Conservation (phyloP, 35 echinoderm and acorn worm species). For the Apostichopus californicus region DNA sequence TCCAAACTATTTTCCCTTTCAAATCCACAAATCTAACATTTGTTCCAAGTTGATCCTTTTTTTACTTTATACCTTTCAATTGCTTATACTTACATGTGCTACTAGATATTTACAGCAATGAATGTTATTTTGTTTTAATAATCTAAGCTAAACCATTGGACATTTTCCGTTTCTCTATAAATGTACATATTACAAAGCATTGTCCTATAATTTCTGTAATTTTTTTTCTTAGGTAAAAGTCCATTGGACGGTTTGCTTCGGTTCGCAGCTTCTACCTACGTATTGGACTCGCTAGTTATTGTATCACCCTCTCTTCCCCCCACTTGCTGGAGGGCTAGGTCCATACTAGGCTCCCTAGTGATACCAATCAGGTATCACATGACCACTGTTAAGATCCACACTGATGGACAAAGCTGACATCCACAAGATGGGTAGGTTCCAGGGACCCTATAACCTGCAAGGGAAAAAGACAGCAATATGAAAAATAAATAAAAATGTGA, state of each 20-base stretch:
- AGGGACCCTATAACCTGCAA: not conserved
- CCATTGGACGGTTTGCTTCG: not conserved
- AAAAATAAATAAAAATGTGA: too few species aligned
- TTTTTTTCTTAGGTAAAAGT: not conserved
- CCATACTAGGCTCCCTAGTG: not conserved
- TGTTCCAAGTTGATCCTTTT: too few species aligned
- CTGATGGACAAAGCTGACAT: not conserved
- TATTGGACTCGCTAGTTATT: not conserved
- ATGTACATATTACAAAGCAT: too few species aligned
- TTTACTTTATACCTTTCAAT: too few species aligned
- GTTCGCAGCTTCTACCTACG: not conserved
- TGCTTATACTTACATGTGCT: too few species aligned
- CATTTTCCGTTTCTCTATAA: too few species aligned
- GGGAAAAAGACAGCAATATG: not conserved
- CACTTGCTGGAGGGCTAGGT: not conserved
- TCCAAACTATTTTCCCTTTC: too few species aligned
- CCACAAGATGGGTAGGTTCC: not conserved
- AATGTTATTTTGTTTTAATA: too few species aligned
- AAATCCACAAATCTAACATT: too few species aligned
- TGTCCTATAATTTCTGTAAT: too few species aligned
- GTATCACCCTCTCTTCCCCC: not conserved
- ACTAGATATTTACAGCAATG: too few species aligned
- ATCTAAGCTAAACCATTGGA: too few species aligned
- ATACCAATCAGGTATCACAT: not conserved
- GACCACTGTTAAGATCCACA: not conserved